Base-by-base conservation (phyloP, 2,797 vertebrate species). In the Oryzias dopingdopingensis region DNA sequence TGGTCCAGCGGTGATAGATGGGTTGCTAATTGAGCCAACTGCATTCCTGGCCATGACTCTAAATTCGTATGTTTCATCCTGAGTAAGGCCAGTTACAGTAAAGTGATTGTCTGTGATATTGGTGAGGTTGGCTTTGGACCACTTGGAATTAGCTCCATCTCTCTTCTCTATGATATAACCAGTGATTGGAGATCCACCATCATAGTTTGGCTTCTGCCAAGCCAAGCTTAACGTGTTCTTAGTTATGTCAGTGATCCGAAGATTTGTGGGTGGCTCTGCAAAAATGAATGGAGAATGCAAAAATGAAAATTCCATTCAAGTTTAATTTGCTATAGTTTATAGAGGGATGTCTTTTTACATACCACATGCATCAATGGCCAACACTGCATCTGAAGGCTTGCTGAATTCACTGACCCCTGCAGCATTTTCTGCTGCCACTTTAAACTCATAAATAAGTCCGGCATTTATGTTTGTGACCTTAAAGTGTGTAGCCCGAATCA, bases 331-430 rank as follows among this genome's bases (percentile, higher is more conserved):
- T 14, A 44, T 2, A 45, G 48, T 16, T 54, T 41, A 37, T 14
- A 43, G 0, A 40, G 1, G n/a, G 6, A 14, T 42, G 2, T 62
- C 53, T 77, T 79, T 42, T 4, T 16, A 92, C 95, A 86, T 91
- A 99, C 97, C 97, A 68, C 97, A 99, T 45, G 97, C 92, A 79
- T 99, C 97, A 75, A 99, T 99, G 60, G 97, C 97, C 79, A 99
- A 86, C 46, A 99, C 96, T 52, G 95, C 91, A 83, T 99, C 96
- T 45, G 97, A 99, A 64, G 90, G 62, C 70, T 93, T 95, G 86
- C 96, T 99, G 76, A 95, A 89, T 84, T 92, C 92, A 80, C 97
- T 93, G 71, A 95, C 62, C 47, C 97, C 97, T 74, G 97, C 97
- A 57, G 96, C 94, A 59, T 99, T 99, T 92, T 96, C 95, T 78